phyloP scores from a whole-genome alignment of 2,888 invertebrate species.

The Cyclophora punctaria region DNA sequence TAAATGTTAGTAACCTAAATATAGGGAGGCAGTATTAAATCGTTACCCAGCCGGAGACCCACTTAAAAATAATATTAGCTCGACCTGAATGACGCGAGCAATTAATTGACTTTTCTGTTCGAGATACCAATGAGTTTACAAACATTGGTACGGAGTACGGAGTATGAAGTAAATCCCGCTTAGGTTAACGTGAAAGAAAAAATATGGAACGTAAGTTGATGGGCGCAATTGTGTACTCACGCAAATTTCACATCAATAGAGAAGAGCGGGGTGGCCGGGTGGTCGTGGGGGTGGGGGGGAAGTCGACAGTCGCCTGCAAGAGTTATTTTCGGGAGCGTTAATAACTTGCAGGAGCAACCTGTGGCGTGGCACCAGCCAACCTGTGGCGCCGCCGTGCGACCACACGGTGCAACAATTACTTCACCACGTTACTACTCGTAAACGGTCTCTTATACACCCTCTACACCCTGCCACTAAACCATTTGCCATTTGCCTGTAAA shows the following conservation, averaged over 20 bases:
- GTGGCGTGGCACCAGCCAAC: constrained; percentile 37
- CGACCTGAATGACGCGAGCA: not conserved
- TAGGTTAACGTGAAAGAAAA: too few species aligned
- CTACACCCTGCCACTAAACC: too few species aligned
- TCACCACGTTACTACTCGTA: constrained; percentile 7
- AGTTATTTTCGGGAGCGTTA: constrained; percentile 40
- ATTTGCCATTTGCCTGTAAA: too few species aligned
- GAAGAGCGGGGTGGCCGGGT: not conserved
- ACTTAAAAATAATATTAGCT: constrained; percentile 1
- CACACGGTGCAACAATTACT: constrained; percentile 13
- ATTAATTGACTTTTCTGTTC: constrained; percentile 5
- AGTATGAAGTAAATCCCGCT: not conserved
- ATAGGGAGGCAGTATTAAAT: not conserved
- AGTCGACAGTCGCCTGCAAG: constrained; percentile 13
- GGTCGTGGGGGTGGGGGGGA: constrained; percentile 2
- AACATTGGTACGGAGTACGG: not conserved
- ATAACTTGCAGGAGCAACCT: constrained; percentile 49
- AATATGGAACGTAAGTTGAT: too few species aligned
- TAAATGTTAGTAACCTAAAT: too few species aligned
- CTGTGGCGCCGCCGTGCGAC: constrained; percentile 34
- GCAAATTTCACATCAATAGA: constrained; percentile 13
- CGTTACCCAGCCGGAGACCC: constrained; percentile 1
- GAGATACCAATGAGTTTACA: not conserved
- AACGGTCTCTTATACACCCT: too few species aligned
- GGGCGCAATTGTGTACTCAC: constrained; percentile 7